These are phyloP conservation scores for Zapus hudsonius DNA, from an alignment of 2,113 vertebrate species.

Conservation along the genomic window DNA sequence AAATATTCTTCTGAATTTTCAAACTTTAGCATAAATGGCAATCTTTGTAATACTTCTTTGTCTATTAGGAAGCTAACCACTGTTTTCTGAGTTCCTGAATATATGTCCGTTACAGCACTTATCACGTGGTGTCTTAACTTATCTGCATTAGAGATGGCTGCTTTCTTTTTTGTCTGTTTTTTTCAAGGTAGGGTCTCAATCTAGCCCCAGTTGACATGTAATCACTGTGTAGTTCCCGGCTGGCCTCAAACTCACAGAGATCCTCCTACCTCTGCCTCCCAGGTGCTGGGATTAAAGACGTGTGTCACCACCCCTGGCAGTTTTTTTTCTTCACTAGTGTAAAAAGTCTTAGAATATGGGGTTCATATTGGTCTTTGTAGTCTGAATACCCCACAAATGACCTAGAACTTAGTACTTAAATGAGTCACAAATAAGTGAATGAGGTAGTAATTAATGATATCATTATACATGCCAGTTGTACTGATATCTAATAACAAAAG, in stretches of 20 bases:
- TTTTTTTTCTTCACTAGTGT: conserved; percentile 2
- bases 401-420: background rate
- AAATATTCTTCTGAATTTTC: conserved; percentile 1
- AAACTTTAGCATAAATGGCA: background rate
- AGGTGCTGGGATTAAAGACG: no score
- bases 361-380: conserved; percentile 28
- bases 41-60: conserved; percentile 22
- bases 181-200: no score
- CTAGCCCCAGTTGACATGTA: no score
- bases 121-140: background rate
- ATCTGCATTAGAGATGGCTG: background rate
- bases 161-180: no score
- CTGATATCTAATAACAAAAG: background rate
- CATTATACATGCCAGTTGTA: background rate
- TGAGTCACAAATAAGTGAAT: conserved; percentile 30
- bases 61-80: background rate
- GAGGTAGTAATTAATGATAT: conserved; percentile 15
- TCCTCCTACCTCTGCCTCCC: no score
- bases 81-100: conserved; percentile 24
- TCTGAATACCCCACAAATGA: background rate
- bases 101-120: conserved; percentile 15
- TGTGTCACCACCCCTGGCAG: no score
- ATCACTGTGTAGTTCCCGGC: no score
- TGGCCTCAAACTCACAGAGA: no score
- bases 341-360: conserved; percentile 8